A percentile compares a stretch with the other conserved stretches of the same genome.
These are phyloP conservation scores for Tachyglossus aculeatus DNA, from an alignment of 2,797 vertebrate species.

Conservation along the genomic window DNA sequence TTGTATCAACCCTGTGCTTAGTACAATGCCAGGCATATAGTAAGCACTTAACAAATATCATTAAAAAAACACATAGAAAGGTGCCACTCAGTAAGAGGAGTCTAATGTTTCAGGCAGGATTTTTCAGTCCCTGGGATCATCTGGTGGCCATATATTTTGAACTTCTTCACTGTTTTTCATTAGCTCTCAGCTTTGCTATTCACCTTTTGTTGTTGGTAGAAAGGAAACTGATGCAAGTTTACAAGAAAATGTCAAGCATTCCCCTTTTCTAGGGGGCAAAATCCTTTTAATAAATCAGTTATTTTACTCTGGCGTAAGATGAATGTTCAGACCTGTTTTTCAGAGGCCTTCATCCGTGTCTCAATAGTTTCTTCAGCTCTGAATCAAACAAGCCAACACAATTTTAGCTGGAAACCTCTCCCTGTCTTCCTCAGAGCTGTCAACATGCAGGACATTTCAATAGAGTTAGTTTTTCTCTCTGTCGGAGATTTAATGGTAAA, in stretches of 20 bases:
- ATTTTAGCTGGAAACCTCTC: constrained; percentile 14
- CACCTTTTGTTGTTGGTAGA: constrained; percentile 19
- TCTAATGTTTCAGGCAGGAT: too few species aligned
- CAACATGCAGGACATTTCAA: constrained; percentile 3
- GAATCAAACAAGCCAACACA: constrained; percentile 34
- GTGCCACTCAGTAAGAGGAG: too few species aligned
- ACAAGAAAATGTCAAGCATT: background rate
- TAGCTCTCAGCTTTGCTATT: constrained; percentile 17
- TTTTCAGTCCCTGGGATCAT: too few species aligned
- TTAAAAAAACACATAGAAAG: too few species aligned
- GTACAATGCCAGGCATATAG: too few species aligned
- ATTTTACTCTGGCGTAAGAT: background rate
- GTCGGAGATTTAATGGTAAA: too few species aligned
- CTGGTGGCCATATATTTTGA: too few species aligned
- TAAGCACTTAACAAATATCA: too few species aligned
- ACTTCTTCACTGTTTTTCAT: too few species aligned
- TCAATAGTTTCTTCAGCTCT: constrained; percentile 31
- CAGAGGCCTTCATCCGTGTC: constrained; percentile 33
- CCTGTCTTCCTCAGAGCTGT: constrained; percentile 14
- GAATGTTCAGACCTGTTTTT: constrained; percentile 22
- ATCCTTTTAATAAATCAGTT: background rate
- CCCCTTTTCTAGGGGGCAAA: background rate
- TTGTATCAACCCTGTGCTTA: too few species aligned
- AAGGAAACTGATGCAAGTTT: constrained; percentile 6
- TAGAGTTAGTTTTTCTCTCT: too few species aligned